phyloP scores from a whole-genome alignment of 2,888 invertebrate genomes.

The Clanis bilineata region DNA sequence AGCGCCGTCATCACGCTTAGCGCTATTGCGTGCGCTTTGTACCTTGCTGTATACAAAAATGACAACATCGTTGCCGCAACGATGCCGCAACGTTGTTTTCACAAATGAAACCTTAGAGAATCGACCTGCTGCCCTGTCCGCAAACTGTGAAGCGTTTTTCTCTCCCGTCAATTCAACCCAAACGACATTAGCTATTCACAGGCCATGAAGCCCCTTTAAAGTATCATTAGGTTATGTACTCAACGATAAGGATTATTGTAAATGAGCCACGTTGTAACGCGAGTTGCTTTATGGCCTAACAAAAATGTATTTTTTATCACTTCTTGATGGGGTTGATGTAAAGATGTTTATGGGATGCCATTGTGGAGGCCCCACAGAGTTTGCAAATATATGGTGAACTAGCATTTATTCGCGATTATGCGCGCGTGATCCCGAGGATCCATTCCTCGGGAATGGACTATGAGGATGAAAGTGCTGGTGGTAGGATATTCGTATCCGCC shows the following conservation, averaged over 20 bases:
- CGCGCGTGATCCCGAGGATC: too few relatives aligned
- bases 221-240: constrained; percentile 71
- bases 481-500: too few relatives aligned
- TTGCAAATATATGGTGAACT: neutral
- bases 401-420: too few relatives aligned
- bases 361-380: neutral
- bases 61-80: too few relatives aligned
- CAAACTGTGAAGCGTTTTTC: constrained; percentile 16
- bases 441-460: too few relatives aligned
- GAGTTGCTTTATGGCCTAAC: constrained; percentile 48
- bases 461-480: too few relatives aligned
- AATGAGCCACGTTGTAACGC: constrained; percentile 63
- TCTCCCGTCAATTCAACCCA: constrained; percentile 20
- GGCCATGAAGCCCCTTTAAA: constrained; percentile 51
- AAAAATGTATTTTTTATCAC: constrained; percentile 28
- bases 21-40: too few relatives aligned
- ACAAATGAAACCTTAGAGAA: too few relatives aligned
- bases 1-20: too few relatives aligned
- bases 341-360: neutral
- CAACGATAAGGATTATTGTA: constrained; percentile 70
- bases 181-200: constrained; percentile 32
- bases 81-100: too few relatives aligned
- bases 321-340: constrained; percentile 17
- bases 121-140: too few relatives aligned
- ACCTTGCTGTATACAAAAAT: too few relatives aligned